Evolutionary conservation across 53 echinoderm and acorn worm species (phyloP).

Genomic region (Paelopatides confundens): DNA sequence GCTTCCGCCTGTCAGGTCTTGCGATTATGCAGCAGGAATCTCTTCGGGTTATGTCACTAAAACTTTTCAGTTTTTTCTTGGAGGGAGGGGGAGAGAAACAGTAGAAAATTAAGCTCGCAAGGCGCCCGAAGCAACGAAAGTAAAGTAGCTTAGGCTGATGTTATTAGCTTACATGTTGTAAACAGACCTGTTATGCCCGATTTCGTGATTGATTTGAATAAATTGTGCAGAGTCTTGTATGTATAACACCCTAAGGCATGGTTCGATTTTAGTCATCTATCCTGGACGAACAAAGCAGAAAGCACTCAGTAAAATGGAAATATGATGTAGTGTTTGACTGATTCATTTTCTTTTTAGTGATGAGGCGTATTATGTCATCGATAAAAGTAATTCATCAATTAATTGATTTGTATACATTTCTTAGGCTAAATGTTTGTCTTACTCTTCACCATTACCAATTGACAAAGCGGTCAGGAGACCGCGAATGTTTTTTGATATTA

Average conservation of each 20-base stretch:
- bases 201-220: slow-evolving; percentile 20
- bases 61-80: not conserved
- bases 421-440: no score
- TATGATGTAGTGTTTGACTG: not conserved
- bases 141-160: not conserved
- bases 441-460: no score
- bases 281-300: not conserved
- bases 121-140: not conserved
- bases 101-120: not conserved
- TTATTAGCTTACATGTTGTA: not conserved
- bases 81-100: not conserved
- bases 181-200: slow-evolving; percentile 15
- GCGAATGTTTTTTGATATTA: not conserved
- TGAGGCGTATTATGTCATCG: not conserved
- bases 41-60: slow-evolving; percentile 26
- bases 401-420: not conserved
- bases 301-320: not conserved
- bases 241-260: slow-evolving; percentile 16
- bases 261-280: slow-evolving; percentile 24
- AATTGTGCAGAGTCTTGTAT: slow-evolving; percentile 18
- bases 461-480: no score
- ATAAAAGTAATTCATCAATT: not conserved
- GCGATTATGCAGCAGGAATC: slow-evolving; percentile 3
- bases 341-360: not conserved
- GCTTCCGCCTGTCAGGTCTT: slow-evolving; percentile 24